Evolutionary conservation across 2,888 invertebrate genomes (phyloP).

Genomic region (Venusia cambrica): DNA sequence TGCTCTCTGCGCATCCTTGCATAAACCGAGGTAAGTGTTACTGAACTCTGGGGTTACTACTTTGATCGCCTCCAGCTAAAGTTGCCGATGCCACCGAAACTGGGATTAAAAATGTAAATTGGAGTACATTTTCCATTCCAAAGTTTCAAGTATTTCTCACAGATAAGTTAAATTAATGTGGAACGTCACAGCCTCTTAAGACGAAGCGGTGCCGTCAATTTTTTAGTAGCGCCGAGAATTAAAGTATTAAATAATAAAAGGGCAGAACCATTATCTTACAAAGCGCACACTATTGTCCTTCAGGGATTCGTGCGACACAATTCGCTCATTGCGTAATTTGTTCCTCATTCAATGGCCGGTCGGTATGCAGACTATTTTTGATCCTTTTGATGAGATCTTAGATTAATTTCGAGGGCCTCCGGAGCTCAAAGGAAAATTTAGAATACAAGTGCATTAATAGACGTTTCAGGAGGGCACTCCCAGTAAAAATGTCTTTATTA

Average conservation of each 20-base stretch:
- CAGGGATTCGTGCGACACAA: slow-evolving; percentile 62
- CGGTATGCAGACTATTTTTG: slow-evolving; percentile 69
- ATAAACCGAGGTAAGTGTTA: too few species aligned
- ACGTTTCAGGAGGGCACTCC: slow-evolving; percentile 65
- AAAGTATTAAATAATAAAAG: slow-evolving; percentile 50
- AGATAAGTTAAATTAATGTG: slow-evolving; percentile 73
- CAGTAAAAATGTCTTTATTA: slow-evolving; percentile 73
- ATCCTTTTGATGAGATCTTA: slow-evolving; percentile 73
- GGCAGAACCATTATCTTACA: slow-evolving; percentile 54
- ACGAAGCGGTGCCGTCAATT: slow-evolving; percentile 56
- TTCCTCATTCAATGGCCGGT: slow-evolving; percentile 51
- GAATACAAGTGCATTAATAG: slow-evolving; percentile 79
- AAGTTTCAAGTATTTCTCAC: slow-evolving; percentile 69
- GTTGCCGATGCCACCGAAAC: slow-evolving; percentile 55
- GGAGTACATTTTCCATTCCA: slow-evolving; percentile 63
- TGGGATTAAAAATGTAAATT: slow-evolving; percentile 70
- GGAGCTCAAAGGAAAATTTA: slow-evolving; percentile 73
- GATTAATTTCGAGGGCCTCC: slow-evolving; percentile 73
- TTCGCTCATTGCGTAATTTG: slow-evolving; percentile 44
- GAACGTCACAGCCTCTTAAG: slow-evolving; percentile 57
- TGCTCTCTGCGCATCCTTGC: too few species aligned
- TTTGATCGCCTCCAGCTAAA: slow-evolving; percentile 44
- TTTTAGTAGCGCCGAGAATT: slow-evolving; percentile 63
- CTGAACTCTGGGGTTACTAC: too few species aligned
- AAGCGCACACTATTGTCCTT: slow-evolving; percentile 47